phyloP scores from a whole-genome alignment of 2,888 invertebrate genomes.

The Nephrotoma guestfalica region DNA sequence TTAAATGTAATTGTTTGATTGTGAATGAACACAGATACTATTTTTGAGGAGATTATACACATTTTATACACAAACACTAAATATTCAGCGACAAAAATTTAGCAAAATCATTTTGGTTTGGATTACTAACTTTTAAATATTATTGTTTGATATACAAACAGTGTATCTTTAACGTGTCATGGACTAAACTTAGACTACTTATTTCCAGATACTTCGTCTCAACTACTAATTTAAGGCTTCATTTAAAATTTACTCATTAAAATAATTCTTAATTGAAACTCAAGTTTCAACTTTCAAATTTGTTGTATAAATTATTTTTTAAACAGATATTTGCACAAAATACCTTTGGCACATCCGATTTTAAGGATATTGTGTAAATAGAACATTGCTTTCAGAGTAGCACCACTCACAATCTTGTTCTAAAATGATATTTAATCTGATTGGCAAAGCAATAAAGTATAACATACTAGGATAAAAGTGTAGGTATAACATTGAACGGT shows the following conservation, averaged over 20 bases:
- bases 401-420: background rate
- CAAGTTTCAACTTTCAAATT: no score
- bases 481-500: background rate
- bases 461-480: background rate
- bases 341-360: background rate
- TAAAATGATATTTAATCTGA: background rate
- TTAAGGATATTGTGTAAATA: background rate
- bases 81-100: background rate
- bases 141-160: no score
- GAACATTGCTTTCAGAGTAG: background rate
- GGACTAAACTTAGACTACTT: no score
- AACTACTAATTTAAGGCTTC: no score
- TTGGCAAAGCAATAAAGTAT: background rate
- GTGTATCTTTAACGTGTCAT: no score
- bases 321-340: background rate
- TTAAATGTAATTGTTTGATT: background rate
- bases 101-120: background rate
- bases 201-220: no score
- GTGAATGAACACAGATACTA: background rate
- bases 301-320: no score
- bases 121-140: no score
- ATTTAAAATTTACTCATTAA: no score
- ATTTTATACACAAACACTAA: background rate
- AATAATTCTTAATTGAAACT: no score
- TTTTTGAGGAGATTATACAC: background rate